Evolutionary conservation across 2,113 vertebrate genomes (phyloP).

Genomic region (Seriola dumerili): DNA sequence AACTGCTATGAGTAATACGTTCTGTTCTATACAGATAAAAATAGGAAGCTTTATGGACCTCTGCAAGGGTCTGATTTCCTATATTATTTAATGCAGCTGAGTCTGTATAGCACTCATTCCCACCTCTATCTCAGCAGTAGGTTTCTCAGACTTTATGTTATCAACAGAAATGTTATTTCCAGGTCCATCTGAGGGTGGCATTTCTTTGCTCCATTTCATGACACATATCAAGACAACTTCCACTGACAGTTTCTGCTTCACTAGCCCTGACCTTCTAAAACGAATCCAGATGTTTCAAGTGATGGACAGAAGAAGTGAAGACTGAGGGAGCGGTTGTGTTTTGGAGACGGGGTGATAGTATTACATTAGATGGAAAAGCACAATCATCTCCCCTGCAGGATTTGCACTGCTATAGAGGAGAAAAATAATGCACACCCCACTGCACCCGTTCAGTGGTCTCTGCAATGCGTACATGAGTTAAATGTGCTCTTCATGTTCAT

Average conservation of each 20-base stretch:
- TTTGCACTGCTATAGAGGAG: slow-evolving; percentile 37
- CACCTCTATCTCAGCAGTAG: slow-evolving; percentile 50
- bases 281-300: slow-evolving; percentile 79
- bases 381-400: slow-evolving; percentile 54
- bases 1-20: not conserved
- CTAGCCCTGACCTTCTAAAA: slow-evolving; percentile 76
- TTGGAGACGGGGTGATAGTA: slow-evolving; percentile 49
- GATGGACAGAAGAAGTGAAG: slow-evolving; percentile 68
- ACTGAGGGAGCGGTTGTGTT: slow-evolving; percentile 39
- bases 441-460: slow-evolving; percentile 35
- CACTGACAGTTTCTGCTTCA: slow-evolving; percentile 71
- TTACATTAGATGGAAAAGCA: slow-evolving; percentile 50
- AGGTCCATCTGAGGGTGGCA: slow-evolving; percentile 70
- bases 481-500: slow-evolving; percentile 49
- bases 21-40: slow-evolving; percentile 17
- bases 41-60: not conserved
- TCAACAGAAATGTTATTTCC: slow-evolving; percentile 76
- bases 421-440: slow-evolving; percentile 42
- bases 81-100: slow-evolving; percentile 5
- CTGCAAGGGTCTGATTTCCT: not conserved
- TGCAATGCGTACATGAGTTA: slow-evolving; percentile 31
- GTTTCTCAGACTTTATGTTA: slow-evolving; percentile 51
- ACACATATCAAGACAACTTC: slow-evolving; percentile 70
- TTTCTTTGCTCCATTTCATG: slow-evolving; percentile 76
- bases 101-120: slow-evolving; percentile 1